Conservation (phyloP, 64 coral and sea anemone genomes). For the Platygyra sinensis region DNA sequence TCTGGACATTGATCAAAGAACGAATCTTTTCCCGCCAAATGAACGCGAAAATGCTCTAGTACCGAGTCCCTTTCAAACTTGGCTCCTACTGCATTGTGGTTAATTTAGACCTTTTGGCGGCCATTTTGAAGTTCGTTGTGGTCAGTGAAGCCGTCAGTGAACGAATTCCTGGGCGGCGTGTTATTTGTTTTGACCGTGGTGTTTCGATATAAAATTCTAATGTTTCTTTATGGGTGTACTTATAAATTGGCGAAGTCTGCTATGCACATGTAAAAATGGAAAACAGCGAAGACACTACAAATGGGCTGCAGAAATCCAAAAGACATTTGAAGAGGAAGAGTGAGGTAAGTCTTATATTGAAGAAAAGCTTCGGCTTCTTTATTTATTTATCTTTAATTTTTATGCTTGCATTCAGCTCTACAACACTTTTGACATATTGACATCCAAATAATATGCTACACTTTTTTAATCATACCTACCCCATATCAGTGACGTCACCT, state of each 20-base stretch:
- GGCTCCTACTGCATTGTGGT: constrained; percentile 16
- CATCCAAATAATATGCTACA: too few species aligned
- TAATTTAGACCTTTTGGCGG: constrained; percentile 1
- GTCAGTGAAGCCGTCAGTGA: too few species aligned
- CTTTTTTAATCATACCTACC: too few species aligned
- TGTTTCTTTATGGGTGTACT: too few species aligned
- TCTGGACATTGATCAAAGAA: neutral
- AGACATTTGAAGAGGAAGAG: constrained; percentile 31
- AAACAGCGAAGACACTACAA: neutral
- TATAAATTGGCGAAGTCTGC: neutral
- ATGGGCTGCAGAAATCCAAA: neutral
- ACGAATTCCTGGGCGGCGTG: neutral
- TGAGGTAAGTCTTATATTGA: neutral
- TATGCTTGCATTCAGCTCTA: too few species aligned
- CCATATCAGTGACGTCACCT: too few species aligned
- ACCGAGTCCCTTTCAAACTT: neutral
- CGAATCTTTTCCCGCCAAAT: constrained; percentile 33
- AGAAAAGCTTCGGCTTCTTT: too few species aligned
- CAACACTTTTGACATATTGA: too few species aligned
- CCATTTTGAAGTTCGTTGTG: constrained; percentile 43
- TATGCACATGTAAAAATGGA: neutral
- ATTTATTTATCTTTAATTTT: too few species aligned
- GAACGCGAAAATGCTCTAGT: neutral
- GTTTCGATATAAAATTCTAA: neutral
- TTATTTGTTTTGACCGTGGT: neutral